Percentiles rank a stretch among this genome's conserved stretches.
Conservation (phyloP, 2,113 vertebrate species). For the Tragelaphus imberbis region DNA sequence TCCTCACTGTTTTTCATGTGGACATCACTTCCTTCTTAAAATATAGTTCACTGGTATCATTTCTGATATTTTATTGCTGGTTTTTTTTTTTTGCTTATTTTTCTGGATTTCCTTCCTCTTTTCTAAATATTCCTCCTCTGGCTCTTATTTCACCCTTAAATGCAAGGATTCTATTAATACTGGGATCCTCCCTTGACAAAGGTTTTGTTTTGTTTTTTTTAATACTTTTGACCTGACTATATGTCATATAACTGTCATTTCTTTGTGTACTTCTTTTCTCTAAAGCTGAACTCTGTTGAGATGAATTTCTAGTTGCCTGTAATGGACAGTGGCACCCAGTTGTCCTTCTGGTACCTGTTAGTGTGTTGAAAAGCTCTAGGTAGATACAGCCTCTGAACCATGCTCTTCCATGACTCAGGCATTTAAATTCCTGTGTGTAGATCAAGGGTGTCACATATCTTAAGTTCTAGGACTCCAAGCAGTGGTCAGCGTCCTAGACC, state of each 20-base stretch:
- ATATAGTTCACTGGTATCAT: not conserved
- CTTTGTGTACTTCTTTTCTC: not conserved
- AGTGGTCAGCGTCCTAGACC: not conserved
- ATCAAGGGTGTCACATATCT: not conserved
- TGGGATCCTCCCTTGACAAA: not conserved
- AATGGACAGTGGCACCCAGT: not conserved
- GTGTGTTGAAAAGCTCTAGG: not conserved
- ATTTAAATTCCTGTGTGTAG: not conserved
- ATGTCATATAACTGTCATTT: not conserved
- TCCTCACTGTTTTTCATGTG: not conserved
- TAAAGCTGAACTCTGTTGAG: not conserved
- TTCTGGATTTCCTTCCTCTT: not conserved
- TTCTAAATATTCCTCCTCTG: not conserved
- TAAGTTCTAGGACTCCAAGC: not conserved
- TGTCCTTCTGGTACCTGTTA: not conserved
- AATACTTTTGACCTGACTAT: not conserved
- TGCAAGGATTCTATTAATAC: not conserved
- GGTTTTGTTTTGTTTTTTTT: not conserved
- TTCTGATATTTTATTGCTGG: not conserved
- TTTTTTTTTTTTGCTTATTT: not conserved
- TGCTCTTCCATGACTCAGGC: rapidly evolving
- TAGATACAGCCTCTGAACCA: no score
- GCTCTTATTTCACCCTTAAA: not conserved
- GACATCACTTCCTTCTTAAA: not conserved
- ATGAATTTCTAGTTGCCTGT: not conserved